Conservation (phyloP, 2,797 vertebrate genomes). For the Lepilemur ruficaudatus region DNA sequence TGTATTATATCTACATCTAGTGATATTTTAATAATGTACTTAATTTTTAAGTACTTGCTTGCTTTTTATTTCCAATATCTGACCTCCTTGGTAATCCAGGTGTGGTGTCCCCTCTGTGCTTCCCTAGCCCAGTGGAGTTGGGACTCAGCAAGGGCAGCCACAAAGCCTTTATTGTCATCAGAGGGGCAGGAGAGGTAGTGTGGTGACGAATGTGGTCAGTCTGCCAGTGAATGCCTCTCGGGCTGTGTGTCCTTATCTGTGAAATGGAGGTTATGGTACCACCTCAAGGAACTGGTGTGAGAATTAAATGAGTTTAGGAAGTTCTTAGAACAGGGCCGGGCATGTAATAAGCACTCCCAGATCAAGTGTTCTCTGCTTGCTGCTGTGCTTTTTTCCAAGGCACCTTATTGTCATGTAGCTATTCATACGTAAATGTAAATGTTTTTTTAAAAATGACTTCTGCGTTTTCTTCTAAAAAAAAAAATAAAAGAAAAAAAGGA, state of each 20-base stretch:
- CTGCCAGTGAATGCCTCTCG: too few relatives aligned
- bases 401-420: background rate
- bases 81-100: too few relatives aligned
- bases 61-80: background rate
- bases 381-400: background rate
- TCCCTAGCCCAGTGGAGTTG: background rate
- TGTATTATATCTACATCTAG: background rate
- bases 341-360: rapidly evolving
- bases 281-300: background rate
- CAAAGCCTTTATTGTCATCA: too few relatives aligned
- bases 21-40: background rate
- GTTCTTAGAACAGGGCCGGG: background rate
- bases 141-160: background rate
- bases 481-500: background rate
- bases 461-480: background rate
- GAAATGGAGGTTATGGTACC: too few relatives aligned
- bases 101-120: background rate
- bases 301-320: background rate
- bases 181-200: background rate
- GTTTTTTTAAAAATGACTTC: background rate
- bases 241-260: background rate
- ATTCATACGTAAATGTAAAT: background rate
- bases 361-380: too few relatives aligned
- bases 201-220: too few relatives aligned
- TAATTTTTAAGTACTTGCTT: background rate